phyloP scores from a whole-genome alignment of 1,140 invertebrate genomes.

The Drosophila mayri region DNA sequence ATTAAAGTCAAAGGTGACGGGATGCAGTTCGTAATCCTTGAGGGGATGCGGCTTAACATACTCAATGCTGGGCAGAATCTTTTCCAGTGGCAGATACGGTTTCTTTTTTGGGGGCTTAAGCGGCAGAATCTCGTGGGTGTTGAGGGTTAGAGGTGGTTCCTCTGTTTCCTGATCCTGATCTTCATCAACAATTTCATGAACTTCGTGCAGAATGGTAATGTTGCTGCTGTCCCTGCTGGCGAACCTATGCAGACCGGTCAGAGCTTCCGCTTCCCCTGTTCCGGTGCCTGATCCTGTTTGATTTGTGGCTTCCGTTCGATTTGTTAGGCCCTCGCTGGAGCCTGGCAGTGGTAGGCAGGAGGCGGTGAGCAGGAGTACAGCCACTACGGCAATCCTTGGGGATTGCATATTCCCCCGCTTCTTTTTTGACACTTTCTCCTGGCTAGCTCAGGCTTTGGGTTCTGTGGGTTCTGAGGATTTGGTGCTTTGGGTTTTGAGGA shows the following conservation, averaged over 20 bases:
- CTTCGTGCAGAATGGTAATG: constrained; percentile 78
- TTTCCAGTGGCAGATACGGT: constrained; percentile 71
- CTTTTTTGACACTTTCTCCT: neutral
- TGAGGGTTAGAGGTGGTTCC: constrained; percentile 60
- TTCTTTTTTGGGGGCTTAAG: constrained; percentile 76
- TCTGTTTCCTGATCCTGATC: constrained; percentile 7
- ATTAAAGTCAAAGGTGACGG: constrained; percentile 82
- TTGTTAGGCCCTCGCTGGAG: neutral
- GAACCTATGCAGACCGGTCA: constrained; percentile 34
- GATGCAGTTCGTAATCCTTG: constrained; percentile 77
- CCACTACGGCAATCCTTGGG: constrained; percentile 22
- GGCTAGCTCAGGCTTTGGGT: neutral
- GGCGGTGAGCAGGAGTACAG: constrained; percentile 30
- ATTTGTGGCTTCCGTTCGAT: neutral
- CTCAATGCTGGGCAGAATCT: constrained; percentile 59
- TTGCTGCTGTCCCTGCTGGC: constrained; percentile 4
- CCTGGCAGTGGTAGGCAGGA: neutral
- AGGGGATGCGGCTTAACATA: constrained; percentile 71
- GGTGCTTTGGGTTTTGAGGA: neutral
- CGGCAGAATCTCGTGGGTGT: constrained; percentile 73
- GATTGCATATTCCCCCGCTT: constrained; percentile 19
- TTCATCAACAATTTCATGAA: constrained; percentile 28
- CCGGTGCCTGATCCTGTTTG: neutral
- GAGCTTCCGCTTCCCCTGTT: constrained; percentile 8
- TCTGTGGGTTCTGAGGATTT: too few species aligned